Percentiles rank a stretch among this genome's conserved stretches.
phyloP scores from a whole-genome alignment of 2,113 vertebrate genomes.

The Ailuropoda melanoleuca region DNA sequence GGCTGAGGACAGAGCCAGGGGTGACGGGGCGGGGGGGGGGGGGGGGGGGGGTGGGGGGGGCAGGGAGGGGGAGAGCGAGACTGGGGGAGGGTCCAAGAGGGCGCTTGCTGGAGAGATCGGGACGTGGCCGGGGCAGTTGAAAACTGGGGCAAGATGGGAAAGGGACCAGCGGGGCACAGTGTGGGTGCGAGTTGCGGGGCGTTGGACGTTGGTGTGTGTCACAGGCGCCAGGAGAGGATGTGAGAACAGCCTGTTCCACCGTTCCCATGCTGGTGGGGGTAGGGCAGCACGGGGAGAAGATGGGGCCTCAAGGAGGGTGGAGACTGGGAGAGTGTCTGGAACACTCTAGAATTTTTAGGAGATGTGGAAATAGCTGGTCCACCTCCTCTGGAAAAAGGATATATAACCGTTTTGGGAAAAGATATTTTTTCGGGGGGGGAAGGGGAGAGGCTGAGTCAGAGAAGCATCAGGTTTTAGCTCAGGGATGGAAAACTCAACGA shows the following conservation, averaged over 20 bases:
- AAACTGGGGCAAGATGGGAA: conserved; percentile 5
- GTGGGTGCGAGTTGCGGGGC: conserved; percentile 26
- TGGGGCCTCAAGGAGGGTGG: conserved; percentile 5
- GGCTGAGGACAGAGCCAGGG: not conserved
- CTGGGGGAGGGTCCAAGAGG: not conserved
- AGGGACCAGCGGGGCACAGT: not conserved
- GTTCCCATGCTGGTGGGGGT: not conserved
- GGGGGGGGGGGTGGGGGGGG: too few relatives aligned
- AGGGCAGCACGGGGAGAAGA: not conserved
- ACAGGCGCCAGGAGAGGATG: conserved; percentile 36
- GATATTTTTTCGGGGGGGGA: not conserved
- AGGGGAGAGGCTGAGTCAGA: not conserved
- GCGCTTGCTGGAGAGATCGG: not conserved
- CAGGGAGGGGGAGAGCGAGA: too few relatives aligned
- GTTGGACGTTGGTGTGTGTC: conserved; percentile 33
- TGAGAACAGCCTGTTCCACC: conserved; percentile 58
- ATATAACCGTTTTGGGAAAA: not conserved
- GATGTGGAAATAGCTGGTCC: not conserved
- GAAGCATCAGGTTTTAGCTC: not conserved
- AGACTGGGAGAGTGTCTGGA: not conserved
- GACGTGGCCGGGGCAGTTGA: not conserved
- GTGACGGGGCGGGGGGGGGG: not conserved
- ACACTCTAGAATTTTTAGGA: not conserved
- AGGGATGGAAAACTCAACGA: not conserved
- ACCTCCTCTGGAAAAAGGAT: conserved; percentile 12